Conservation (phyloP, 2,888 invertebrate species). For the Crossocerus cetratus region DNA sequence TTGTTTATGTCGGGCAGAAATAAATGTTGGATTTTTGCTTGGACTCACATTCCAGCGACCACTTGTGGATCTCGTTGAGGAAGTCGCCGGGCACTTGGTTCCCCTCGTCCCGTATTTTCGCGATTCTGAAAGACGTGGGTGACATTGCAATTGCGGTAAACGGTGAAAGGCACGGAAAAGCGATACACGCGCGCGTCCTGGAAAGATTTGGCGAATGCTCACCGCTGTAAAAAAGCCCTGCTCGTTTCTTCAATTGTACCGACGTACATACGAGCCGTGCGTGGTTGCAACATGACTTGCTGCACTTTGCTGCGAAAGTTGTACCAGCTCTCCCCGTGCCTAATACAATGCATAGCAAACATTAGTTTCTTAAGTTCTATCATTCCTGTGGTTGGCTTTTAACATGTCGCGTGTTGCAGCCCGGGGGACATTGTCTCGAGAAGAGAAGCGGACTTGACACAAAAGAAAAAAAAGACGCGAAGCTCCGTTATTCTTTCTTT, state of each 20-base stretch:
- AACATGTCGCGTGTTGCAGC: no score
- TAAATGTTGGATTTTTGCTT: not conserved
- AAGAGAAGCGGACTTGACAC: no score
- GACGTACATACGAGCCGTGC: conserved; percentile 85
- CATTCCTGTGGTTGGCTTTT: no score
- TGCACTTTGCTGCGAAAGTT: conserved; percentile 87
- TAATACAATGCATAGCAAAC: conserved; percentile 70
- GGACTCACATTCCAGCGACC: conserved; percentile 89
- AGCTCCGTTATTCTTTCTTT: no score
- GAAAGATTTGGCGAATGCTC: conserved; percentile 29
- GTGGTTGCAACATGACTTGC: conserved; percentile 86
- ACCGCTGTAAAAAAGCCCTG: conserved; percentile 84
- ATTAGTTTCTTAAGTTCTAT: no score
- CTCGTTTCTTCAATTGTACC: conserved; percentile 85
- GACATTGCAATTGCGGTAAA: not conserved
- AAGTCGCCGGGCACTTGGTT: conserved; percentile 83
- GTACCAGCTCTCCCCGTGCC: conserved; percentile 91
- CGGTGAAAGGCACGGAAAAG: conserved; percentile 23
- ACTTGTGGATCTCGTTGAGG: conserved; percentile 86
- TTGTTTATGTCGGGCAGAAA: not conserved
- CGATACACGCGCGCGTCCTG: not conserved
- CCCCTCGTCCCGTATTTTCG: conserved; percentile 79
- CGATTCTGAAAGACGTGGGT: conserved; percentile 77
- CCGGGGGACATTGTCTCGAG: no score
- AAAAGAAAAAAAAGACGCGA: no score